These are phyloP conservation scores for Epizoanthus scotinus DNA, from an alignment of 92 coral and sea anemone species.

Conservation along the genomic window DNA sequence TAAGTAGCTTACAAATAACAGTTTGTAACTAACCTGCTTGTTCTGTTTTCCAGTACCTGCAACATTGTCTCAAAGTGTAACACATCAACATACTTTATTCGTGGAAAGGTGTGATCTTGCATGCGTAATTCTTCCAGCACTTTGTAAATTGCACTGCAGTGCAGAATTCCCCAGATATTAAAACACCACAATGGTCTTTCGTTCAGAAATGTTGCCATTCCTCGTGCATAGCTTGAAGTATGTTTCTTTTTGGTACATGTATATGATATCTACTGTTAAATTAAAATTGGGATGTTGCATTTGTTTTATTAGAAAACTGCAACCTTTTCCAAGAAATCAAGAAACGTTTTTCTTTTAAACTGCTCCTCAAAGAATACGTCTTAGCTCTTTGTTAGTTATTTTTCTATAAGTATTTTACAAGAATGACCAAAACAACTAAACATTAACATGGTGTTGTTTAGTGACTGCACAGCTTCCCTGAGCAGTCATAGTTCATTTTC, in stretches of 20 bases:
- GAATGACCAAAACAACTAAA: too few species aligned
- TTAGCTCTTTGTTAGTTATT: too few species aligned
- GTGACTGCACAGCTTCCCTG: too few species aligned
- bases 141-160: not conserved
- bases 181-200: not conserved
- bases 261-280: not conserved
- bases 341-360: too few species aligned
- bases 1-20: not conserved
- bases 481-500: too few species aligned
- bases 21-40: not conserved
- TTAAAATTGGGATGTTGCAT: too few species aligned
- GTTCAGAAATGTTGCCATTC: not conserved
- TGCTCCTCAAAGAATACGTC: too few species aligned
- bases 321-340: too few species aligned
- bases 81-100: slow-evolving; percentile 20
- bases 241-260: not conserved
- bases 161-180: slow-evolving; percentile 13
- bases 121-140: not conserved
- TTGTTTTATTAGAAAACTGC: too few species aligned
- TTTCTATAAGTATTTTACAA: too few species aligned
- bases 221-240: not conserved
- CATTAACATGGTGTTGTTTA: too few species aligned
- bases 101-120: slow-evolving; percentile 33
- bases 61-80: slow-evolving; percentile 18
- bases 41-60: slow-evolving; percentile 40